A percentile compares a stretch with the other conserved stretches of the same genome.
phyloP scores from a whole-genome alignment of 2,113 vertebrate genomes.

The Epinephelus moara region DNA sequence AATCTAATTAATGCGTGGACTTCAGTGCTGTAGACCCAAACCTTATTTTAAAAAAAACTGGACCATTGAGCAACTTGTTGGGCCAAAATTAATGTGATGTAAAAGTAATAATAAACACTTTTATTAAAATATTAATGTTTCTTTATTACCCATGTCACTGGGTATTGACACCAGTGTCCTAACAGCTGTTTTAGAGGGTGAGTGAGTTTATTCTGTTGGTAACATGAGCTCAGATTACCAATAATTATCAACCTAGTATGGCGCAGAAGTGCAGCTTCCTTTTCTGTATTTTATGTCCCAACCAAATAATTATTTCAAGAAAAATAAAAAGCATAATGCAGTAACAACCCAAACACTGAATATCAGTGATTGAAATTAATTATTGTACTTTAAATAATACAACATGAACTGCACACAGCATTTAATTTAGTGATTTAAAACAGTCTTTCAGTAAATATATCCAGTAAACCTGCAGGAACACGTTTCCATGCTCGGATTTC shows the following conservation, averaged over 20 bases:
- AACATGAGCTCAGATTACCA: neutral
- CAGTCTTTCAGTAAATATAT: neutral
- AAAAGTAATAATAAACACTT: conserved; percentile 33
- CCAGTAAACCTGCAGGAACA: neutral
- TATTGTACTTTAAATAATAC: neutral
- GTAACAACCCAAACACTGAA: conserved; percentile 46
- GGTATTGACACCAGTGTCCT: neutral
- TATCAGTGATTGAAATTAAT: conserved; percentile 51
- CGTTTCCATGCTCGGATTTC: neutral
- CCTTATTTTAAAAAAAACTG: neutral
- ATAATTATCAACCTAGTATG: neutral
- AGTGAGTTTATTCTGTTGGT: neutral
- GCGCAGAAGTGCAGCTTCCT: neutral
- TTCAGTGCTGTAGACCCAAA: neutral
- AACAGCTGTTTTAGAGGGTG: neutral
- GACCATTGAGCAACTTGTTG: neutral
- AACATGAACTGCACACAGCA: neutral
- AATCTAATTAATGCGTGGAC: neutral
- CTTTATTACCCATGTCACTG: neutral
- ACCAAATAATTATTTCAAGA: neutral
- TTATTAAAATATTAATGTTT: neutral
- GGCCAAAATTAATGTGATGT: neutral
- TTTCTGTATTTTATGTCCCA: neutral
- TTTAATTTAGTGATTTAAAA: neutral
- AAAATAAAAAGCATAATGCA: neutral